Base-by-base conservation (phyloP, 2,797 vertebrate species). In the Periparus ater region DNA sequence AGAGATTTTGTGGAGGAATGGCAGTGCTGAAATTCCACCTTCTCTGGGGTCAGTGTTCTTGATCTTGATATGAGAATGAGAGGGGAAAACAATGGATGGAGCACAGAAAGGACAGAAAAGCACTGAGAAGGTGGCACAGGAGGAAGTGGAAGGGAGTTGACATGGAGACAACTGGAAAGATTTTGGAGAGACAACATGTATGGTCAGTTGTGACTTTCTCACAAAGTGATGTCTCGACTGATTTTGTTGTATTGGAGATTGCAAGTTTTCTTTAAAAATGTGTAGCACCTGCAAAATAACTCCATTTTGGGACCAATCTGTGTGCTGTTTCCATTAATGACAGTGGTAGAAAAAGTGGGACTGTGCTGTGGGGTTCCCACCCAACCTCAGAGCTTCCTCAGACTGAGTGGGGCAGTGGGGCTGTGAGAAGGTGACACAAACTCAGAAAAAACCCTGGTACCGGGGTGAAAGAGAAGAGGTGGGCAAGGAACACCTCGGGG, bases 401-500 rank as follows among this genome's bases (percentile, higher is more conserved):
- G 13, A 1, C 5, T 26, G 61, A 40, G 29, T 8, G 66, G 50
- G 19, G 17, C 11, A 1, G 1, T 1, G 17, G 58, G 44, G 9
- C 63, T 45, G 0, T 3, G 61, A 38, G 36, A 51, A 55, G 34
- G 50, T 6, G 40, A 48, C 76, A 54, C 42, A 76, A 27, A 60
- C 11, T 32, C 42, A n/a, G 23, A 15, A 21, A 2, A 30, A 9
- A 42, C 16, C 11, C 23, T 21, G 21, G 38, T 4, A 3, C 3
- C 0, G 1, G 68, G 15, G 21, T 32, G 78, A 32, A 36, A 9
- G 13, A 29, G 10, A 7, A 18, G 25, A 19, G 29, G 0, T 16
- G 63, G 27, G 22, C 26, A 9, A 17, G 18, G 82, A 29, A 11
- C 0, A 2, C 17, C 6, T 20, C 0, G 0, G 32, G 3, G 34